phyloP scores from a whole-genome alignment of 2,888 invertebrate species.

The Coleophora flavipennella region DNA sequence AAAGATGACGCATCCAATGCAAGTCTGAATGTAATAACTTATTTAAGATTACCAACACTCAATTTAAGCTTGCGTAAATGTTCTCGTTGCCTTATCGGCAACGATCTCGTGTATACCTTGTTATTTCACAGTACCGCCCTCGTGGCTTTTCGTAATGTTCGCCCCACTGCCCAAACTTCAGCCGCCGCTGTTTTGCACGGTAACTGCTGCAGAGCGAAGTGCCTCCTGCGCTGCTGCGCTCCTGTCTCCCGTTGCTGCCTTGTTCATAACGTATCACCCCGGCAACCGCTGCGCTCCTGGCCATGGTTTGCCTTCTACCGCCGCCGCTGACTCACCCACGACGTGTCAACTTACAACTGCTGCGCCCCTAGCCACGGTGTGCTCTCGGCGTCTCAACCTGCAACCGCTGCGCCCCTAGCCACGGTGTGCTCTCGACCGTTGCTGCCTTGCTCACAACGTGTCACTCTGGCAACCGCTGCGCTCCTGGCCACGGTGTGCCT shows the following conservation, averaged over 20 bases:
- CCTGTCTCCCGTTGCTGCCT: background rate
- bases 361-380: conserved; percentile 5
- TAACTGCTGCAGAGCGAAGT: too few relatives aligned
- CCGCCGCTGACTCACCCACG: background rate
- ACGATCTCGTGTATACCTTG: background rate
- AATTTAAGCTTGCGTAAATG: background rate
- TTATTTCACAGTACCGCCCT: conserved; percentile 3
- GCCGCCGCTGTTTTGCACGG: conserved; percentile 2
- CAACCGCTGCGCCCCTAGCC: background rate
- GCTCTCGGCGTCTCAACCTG: background rate
- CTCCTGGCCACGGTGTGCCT: background rate
- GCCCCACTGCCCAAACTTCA: background rate
- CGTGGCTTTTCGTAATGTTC: background rate
- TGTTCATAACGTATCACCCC: background rate
- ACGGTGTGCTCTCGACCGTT: background rate
- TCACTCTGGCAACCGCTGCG: background rate
- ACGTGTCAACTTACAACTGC: background rate
- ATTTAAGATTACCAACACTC: too few relatives aligned
- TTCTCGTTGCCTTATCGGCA: background rate
- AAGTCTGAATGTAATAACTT: too few relatives aligned
- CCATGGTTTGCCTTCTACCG: background rate
- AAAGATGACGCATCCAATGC: too few relatives aligned
- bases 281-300: background rate
- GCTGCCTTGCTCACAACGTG: background rate
- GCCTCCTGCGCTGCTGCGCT: background rate